Evolutionary conservation across 2,888 invertebrate species (phyloP), one percentile per base, ranked within the genome.

Genomic region (Phortica magna): DNA sequence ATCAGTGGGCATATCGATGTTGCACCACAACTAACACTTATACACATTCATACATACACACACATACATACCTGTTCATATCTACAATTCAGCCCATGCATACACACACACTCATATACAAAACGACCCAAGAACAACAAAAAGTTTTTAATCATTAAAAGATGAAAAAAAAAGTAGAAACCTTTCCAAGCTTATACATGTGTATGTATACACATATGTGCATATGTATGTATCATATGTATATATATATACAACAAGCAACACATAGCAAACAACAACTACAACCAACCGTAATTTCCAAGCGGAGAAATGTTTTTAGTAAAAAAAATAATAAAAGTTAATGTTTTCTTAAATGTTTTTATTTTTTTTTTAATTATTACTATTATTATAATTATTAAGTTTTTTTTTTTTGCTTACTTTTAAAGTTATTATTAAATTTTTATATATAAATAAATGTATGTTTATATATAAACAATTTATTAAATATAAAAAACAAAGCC

Each of bases 201-300:
- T 65, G 10, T 65, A 9, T 53, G 2, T 53, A n/a, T n/a, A n/a
- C n/a, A n/a, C n/a, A n/a, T 53, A 53, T 53, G n/a, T 53, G 7
- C 7, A 61, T 61, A 19, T 61, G 22, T 61, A 22, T 61, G 22
- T 61, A 19, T 61, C 7, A 31, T 31, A 31, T 31, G 31, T 31
- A 31, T 55, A 55, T 12, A 55, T 17, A 55, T 14, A 12, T 6
- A 61, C 61, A 61, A 61, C 17, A 17, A 17, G 31, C 61, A 61
- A 61, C 6, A 5, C 61, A 17, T 61, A 61, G 19, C 10, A 17
- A 61, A 61, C 61, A 9, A 65, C 9, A 67, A 42, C n/a, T 6
- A 42, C 17, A 67, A 67, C 17, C 42, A 42, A 75, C 78, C 75
- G 78, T 76, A 78, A 77, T 77, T 80, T 78, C 53, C 76, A 87